phyloP scores from a whole-genome alignment of 64 coral and sea anemone genomes.

The Anthopleura sola region DNA sequence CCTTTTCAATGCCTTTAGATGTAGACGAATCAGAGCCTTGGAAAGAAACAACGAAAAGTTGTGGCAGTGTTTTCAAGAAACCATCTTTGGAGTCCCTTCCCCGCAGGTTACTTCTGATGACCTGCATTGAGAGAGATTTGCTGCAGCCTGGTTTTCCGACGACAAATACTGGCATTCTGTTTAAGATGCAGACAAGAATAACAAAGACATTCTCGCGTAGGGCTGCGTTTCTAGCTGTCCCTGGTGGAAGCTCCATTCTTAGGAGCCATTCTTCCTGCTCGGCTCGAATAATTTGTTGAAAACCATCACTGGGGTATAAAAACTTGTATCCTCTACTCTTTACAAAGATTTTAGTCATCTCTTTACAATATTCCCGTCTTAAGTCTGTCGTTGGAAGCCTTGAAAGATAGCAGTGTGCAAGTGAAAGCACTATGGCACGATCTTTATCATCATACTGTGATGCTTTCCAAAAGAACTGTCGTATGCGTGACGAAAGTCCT shows the following conservation, averaged over 20 bases:
- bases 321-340: background rate
- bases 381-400: conserved; percentile 41
- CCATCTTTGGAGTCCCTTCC: conserved; percentile 59
- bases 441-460: background rate
- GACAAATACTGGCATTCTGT: conserved; percentile 70
- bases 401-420: conserved; percentile 82
- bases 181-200: conserved; percentile 63
- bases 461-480: background rate
- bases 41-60: conserved; percentile 63
- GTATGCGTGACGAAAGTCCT: background rate
- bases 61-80: conserved; percentile 54
- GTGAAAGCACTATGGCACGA: conserved; percentile 50
- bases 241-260: conserved; percentile 61
- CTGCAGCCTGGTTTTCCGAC: conserved; percentile 76
- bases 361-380: conserved; percentile 32
- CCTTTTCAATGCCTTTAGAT: conserved; percentile 61
- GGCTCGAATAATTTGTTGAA: conserved; percentile 37
- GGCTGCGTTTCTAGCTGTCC: conserved; percentile 70
- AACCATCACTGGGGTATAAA: background rate
- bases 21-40: conserved; percentile 81
- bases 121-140: conserved; percentile 70
- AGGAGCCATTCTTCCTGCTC: conserved; percentile 66
- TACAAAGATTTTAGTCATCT: conserved; percentile 29
- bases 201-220: conserved; percentile 80
- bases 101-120: conserved; percentile 67